Conservation (phyloP, 2,797 vertebrate genomes). For the Poecile montanus region DNA sequence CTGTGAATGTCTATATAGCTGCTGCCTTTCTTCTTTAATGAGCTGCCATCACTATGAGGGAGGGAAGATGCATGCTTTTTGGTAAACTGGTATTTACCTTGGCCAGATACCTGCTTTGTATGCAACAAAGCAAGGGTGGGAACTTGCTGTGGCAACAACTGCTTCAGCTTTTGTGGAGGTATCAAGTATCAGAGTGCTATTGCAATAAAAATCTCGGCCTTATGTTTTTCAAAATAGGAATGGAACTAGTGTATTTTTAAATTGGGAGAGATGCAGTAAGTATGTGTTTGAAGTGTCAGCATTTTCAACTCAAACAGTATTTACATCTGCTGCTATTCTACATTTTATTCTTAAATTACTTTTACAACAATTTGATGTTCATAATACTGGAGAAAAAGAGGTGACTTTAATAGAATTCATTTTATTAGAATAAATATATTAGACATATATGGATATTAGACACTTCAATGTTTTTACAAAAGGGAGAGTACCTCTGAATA, state of each 20-base stretch:
- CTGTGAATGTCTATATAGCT: background rate
- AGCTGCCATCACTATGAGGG: background rate
- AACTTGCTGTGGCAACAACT: background rate
- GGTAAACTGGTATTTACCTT: background rate
- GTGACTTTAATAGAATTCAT: background rate
- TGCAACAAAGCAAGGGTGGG: background rate
- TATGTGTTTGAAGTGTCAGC: background rate
- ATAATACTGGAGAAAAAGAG: background rate
- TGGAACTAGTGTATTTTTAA: background rate
- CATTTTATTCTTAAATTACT: background rate
- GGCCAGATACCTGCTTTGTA: background rate
- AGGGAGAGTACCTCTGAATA: background rate
- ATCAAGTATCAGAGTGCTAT: background rate
- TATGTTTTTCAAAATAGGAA: background rate
- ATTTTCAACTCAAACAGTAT: background rate
- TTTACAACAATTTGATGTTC: background rate
- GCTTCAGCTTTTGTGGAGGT: background rate
- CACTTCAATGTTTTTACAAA: background rate
- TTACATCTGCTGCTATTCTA: background rate
- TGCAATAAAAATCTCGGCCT: background rate
- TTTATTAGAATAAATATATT: background rate
- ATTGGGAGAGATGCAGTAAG: background rate
- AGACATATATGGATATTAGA: background rate
- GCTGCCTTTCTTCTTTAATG: background rate
- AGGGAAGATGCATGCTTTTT: background rate